Percentiles rank a stretch among this genome's conserved stretches.
Evolutionary conservation across 2,888 invertebrate species (phyloP).

Genomic region (Anoplius nigerrimus): DNA sequence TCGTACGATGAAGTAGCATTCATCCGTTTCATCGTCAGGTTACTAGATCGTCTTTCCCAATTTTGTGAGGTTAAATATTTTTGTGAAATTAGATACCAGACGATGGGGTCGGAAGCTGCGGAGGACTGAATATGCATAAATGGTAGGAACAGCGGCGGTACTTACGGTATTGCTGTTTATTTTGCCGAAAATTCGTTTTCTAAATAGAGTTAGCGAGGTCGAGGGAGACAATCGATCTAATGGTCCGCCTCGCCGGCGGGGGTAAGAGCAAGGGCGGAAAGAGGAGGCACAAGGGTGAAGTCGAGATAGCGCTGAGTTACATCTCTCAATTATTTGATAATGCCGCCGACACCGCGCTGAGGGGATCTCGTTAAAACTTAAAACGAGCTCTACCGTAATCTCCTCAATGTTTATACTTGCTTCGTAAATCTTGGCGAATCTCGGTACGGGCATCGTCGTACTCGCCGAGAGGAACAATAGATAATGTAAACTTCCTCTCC

Average conservation of each 20-base stretch:
- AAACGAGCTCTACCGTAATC: constrained; percentile 74
- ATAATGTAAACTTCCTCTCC: constrained; percentile 64
- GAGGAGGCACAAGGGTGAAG: constrained; percentile 58
- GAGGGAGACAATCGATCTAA: constrained; percentile 42
- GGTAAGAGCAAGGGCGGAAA: constrained; percentile 43
- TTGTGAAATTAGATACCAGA: too few relatives aligned
- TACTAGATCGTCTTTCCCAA: too few relatives aligned
- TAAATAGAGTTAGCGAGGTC: constrained; percentile 5
- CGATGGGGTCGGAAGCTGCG: too few relatives aligned
- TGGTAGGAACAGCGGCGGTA: too few relatives aligned
- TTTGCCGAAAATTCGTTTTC: too few relatives aligned
- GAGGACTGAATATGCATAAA: too few relatives aligned
- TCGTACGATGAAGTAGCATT: too few relatives aligned
- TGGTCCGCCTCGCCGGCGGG: constrained; percentile 38
- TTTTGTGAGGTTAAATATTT: too few relatives aligned
- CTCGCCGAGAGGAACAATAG: constrained; percentile 59
- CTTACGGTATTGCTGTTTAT: too few relatives aligned
- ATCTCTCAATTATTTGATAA: constrained; percentile 76
- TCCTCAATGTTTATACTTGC: constrained; percentile 73
- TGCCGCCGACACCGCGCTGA: constrained; percentile 72
- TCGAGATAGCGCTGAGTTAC: constrained; percentile 72
- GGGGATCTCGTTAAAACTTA: constrained; percentile 75
- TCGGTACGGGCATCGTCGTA: constrained; percentile 47
- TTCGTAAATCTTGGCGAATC: constrained; percentile 71
- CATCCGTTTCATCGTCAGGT: too few relatives aligned